Conservation (phyloP, 2,797 vertebrate species). For the Paratrypauchen microcephalus region DNA sequence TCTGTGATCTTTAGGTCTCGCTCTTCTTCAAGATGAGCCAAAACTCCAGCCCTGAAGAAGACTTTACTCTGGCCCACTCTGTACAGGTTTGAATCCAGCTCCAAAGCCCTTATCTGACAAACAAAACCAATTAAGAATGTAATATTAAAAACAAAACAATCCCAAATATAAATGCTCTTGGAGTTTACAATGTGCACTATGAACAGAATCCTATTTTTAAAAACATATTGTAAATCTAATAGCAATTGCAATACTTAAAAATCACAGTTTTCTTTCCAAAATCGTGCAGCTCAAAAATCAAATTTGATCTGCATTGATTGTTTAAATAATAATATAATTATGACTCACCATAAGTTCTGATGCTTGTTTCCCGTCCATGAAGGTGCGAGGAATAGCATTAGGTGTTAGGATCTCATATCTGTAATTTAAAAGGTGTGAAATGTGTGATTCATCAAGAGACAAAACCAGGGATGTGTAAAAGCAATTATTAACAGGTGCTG, state of each 20-base stretch:
- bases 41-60: conserved; percentile 95
- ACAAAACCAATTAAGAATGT: not conserved
- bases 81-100: conserved; percentile 94
- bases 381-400: conserved; percentile 95
- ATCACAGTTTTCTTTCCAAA: too few species aligned
- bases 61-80: conserved; percentile 98
- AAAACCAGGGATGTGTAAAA: conserved; percentile 7
- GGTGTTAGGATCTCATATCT: conserved; percentile 99
- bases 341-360: conserved; percentile 93
- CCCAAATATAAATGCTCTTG: too few species aligned
- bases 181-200: too few species aligned
- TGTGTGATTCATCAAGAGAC: not conserved
- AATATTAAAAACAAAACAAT: conserved; percentile 7
- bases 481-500: conserved; percentile 11
- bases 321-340: not conserved
- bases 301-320: not conserved
- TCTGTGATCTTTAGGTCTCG: conserved; percentile 98
- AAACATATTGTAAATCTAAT: too few species aligned
- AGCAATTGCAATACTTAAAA: not conserved
- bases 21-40: conserved; percentile 98
- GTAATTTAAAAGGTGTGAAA: conserved; percentile 18
- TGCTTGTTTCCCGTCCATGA: conserved; percentile 99
- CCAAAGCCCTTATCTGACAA: conserved; percentile 90
- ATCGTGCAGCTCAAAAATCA: not conserved
- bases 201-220: too few species aligned